Evolutionary conservation across 2,113 vertebrate genomes (phyloP), one percentile per base, ranked within the genome.

Genomic region (Eonycteris spelaea): DNA sequence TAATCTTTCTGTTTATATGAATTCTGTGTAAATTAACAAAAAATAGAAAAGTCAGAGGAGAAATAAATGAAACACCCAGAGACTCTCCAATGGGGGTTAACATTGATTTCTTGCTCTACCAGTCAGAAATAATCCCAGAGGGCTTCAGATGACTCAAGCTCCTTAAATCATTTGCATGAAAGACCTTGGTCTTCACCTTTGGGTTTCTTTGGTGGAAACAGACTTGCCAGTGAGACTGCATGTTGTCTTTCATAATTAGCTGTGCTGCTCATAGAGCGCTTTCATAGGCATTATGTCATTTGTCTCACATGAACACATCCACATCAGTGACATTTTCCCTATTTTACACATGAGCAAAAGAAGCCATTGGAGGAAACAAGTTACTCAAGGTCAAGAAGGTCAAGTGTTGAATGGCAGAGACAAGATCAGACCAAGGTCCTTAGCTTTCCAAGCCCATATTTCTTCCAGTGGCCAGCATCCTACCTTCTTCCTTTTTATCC

Each of bases 241-340:
- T 93, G 63, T 93, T 74, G 73, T 61, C 28, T 88, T 88, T 92
- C 63, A 59, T 65, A 43, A 68, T 73, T 45, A 92, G 73, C 75
- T 28, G 2, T 51, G 33, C 19, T 70, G 59, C 40, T 67, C 51
- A 24, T 6, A 82, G 9, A 45, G 14, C 65, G 22, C 8, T 83
- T 85, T 80, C 87, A 43, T 24, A 86, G 79, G 45, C 63, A 55
- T 92, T 94, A 85, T 11, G 24, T 87, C 80, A 92, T 45, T 94
- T 77, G n/a, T 92, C 30, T 86, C 74, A 43, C n/a, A n/a, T 80
- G 67, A 92, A 70, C 57, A 38, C n/a, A 28, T 79, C 70, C 53
- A 84, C 9, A 8, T 96, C 88, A 71, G 84, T 90, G 75, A 97
- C 90, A 90, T 90, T 95, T 96, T 38, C 84, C 97, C 97, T 90